A percentile compares a stretch with the other conserved stretches of the same genome.
Evolutionary conservation across 30 jellyfish, hydroid and myxozoan genomes (phyloP).

Genomic region (Hydractinia symbiolongicarpus): DNA sequence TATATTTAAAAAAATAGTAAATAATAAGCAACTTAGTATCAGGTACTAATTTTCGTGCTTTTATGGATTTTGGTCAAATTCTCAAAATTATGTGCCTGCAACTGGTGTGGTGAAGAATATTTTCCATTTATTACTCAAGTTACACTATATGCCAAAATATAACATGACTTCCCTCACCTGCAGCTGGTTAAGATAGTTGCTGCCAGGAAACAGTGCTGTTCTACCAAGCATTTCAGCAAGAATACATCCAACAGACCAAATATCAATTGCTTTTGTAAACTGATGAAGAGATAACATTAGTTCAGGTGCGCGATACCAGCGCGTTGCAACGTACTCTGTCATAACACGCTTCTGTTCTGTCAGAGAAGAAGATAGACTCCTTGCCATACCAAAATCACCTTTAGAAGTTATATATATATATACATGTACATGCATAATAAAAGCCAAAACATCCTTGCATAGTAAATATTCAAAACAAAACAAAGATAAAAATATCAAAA

Average conservation of each 20-base stretch:
- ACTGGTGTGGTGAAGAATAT: no score
- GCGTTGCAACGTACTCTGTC: slow-evolving; percentile 96
- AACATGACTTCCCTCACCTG: slow-evolving; percentile 45
- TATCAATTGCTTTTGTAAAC: slow-evolving; percentile 79
- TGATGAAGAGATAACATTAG: slow-evolving; percentile 88
- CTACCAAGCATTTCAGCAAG: slow-evolving; percentile 93
- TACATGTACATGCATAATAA: neutral
- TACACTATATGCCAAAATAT: no score
- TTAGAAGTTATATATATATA: neutral
- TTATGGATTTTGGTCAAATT: no score
- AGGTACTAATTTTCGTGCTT: no score
- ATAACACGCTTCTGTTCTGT: slow-evolving; percentile 76
- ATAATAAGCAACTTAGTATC: no score
- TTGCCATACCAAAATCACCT: slow-evolving; percentile 96
- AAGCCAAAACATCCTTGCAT: neutral
- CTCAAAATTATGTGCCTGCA: no score
- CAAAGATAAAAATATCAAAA: no score
- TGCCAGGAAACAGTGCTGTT: slow-evolving; percentile 82
- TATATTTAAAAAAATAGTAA: no score
- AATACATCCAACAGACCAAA: slow-evolving; percentile 96
- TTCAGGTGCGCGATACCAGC: slow-evolving; percentile 99
- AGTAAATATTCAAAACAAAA: no score
- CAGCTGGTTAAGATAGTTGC: slow-evolving; percentile 78
- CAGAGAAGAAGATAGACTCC: slow-evolving; percentile 85
- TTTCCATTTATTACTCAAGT: no score